These are phyloP conservation scores for Pitangus sulphuratus DNA, from an alignment of 2,797 vertebrate genomes.

Conservation along the genomic window DNA sequence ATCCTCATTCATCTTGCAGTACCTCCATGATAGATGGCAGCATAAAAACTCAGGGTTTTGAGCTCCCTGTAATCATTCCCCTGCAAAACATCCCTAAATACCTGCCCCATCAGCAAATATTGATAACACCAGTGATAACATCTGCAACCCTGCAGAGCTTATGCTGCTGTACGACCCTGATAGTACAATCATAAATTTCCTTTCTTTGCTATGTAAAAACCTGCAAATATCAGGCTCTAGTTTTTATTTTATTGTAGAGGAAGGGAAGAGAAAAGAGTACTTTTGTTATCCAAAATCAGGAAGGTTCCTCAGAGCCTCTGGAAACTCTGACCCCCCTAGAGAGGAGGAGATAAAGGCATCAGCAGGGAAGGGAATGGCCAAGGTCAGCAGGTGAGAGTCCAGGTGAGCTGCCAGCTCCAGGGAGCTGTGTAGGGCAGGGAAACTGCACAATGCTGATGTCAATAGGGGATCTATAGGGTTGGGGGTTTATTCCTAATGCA, in stretches of 20 bases:
- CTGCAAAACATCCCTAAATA: neutral
- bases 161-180: neutral
- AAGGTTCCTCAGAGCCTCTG: neutral
- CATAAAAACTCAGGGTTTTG: neutral
- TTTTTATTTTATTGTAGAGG: neutral
- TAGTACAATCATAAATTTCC: neutral
- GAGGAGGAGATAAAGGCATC: neutral
- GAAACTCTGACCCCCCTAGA: neutral
- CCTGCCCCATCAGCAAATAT: neutral
- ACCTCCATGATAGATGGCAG: neutral
- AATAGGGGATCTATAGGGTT: neutral
- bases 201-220: neutral
- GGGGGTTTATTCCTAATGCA: neutral
- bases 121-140: neutral
- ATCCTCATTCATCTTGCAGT: neutral
- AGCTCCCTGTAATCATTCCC: neutral
- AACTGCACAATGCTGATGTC: accelerated
- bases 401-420: neutral
- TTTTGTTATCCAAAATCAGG: accelerated
- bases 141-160: neutral
- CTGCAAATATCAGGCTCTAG: neutral
- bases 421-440: neutral
- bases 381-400: neutral
- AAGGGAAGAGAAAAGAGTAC: neutral
- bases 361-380: neutral